Base-by-base conservation (phyloP, 2,797 vertebrate species). In the Antennarius maculatus region DNA sequence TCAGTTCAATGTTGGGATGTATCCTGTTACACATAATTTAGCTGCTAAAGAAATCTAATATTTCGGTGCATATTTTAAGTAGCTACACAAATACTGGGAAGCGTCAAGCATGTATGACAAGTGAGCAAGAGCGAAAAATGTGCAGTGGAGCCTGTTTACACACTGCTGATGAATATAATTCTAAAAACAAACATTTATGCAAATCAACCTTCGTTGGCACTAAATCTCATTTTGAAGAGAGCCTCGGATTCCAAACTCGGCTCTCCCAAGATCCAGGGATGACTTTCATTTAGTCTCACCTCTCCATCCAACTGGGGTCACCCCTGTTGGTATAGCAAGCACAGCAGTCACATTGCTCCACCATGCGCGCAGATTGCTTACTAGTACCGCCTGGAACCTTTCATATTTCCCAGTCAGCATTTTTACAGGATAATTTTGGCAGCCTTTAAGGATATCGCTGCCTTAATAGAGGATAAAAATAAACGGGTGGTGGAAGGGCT, bases 381-480 rank as follows among this genome's bases (percentile, higher is more conserved):
- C 91, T 86, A 90, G 89, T 92, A 90, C 86, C 76, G 89, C 87
- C 89, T 89, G 91, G 89, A 91, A 92, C 88, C 90, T 88, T 92
- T 90, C 88, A 91, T 90, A 89, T 92, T 92, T 92, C 87, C 78
- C 88, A 82, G 91, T 92, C 92, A 92, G 92, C 92, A 83, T 89
- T 92, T 92, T 91, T 91, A 82, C 88, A 66, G 90, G 89, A 89
- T 92, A 88, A 91, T 92, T 91, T 90, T 91, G 91, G 91, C 92
- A 93, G 89, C 89, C 89, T 90, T 91, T 91, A 90, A 93, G 89
- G 89, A 93, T 91, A 92, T 92, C 86, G 82, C 90, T 90, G 90
- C 88, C 91, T 89, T 91, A 90, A 92, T 90, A 91, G 88, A 88
- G 90, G 89, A 91, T 91, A 91, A 90, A 92, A 92, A 92, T 91